Percentiles rank a stretch among this genome's conserved stretches.
Evolutionary conservation across 2,888 invertebrate genomes (phyloP).

Genomic region (Latrodectus elegans): DNA sequence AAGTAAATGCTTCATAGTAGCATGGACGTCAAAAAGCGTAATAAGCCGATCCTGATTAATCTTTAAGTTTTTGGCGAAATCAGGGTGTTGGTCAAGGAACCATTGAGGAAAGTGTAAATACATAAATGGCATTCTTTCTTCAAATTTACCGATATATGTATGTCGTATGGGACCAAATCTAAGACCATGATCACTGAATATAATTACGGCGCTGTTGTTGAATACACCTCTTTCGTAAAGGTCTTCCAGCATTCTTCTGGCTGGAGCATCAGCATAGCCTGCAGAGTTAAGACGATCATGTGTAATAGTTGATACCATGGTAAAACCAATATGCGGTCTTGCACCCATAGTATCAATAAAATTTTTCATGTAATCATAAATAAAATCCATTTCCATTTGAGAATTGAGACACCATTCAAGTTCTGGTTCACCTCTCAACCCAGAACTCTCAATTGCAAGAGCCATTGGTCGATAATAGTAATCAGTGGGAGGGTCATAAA

Average conservation of each 20-base stretch:
- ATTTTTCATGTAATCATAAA: slow-evolving; percentile 26
- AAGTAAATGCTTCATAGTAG: slow-evolving; percentile 84
- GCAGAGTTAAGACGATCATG: slow-evolving; percentile 74
- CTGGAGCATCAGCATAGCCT: slow-evolving; percentile 73
- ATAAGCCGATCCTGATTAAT: slow-evolving; percentile 73
- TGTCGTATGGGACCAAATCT: slow-evolving; percentile 88
- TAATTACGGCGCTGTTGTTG: slow-evolving; percentile 82
- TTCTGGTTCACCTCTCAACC: neutral
- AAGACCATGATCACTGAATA: slow-evolving; percentile 92
- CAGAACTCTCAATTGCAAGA: slow-evolving; percentile 73
- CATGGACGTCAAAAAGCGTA: slow-evolving; percentile 75
- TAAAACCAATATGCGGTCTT: slow-evolving; percentile 72
- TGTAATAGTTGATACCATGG: slow-evolving; percentile 73
- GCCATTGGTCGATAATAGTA: slow-evolving; percentile 74
- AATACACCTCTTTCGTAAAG: slow-evolving; percentile 78
- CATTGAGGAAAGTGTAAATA: slow-evolving; percentile 74
- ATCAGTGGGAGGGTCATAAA: slow-evolving; percentile 73
- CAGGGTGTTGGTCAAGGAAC: slow-evolving; percentile 72
- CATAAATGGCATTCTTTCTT: slow-evolving; percentile 75
- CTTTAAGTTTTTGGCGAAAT: slow-evolving; percentile 70
- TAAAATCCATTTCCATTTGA: slow-evolving; percentile 10
- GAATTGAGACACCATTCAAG: slow-evolving; percentile 9
- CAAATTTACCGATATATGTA: slow-evolving; percentile 80
- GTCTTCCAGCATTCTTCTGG: slow-evolving; percentile 78
- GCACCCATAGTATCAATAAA: slow-evolving; percentile 27